These are phyloP conservation scores for Hydractinia symbiolongicarpus DNA, from an alignment of 30 jellyfish, hydroid and myxozoan species.

Conservation along the genomic window DNA sequence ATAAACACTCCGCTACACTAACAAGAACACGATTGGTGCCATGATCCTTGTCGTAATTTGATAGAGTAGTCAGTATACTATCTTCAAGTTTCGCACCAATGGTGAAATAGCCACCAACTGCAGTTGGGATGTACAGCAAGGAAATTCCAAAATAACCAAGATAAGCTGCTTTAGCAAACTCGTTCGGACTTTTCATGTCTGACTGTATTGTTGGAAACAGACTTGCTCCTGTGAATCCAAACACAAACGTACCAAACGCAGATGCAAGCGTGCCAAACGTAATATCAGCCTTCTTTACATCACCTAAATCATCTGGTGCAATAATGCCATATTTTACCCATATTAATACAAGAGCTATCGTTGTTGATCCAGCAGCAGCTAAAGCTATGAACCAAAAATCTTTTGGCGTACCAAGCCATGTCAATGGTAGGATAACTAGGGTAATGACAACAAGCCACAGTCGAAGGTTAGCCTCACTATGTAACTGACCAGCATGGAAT, in stretches of 20 bases:
- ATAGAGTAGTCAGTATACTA: conserved; percentile 24
- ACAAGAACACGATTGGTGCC: conserved; percentile 18
- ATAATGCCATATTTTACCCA: conserved; percentile 22
- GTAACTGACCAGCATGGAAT: conserved; percentile 28
- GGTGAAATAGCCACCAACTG: conserved; percentile 35
- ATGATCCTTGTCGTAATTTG: conserved; percentile 26
- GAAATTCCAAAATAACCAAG: conserved; percentile 39
- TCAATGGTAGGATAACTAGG: conserved; percentile 29
- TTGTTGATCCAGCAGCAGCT: conserved; percentile 43
- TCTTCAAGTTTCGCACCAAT: conserved; percentile 26
- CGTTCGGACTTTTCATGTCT: conserved; percentile 37
- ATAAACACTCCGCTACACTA: conserved; percentile 20
- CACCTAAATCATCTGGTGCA: conserved; percentile 20
- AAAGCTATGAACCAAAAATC: conserved; percentile 52
- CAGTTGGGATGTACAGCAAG: conserved; percentile 41
- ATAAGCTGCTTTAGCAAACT: conserved; percentile 28
- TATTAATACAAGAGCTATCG: conserved; percentile 28
- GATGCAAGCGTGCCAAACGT: conserved; percentile 31
- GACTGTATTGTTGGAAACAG: conserved; percentile 48
- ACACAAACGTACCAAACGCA: conserved; percentile 40
- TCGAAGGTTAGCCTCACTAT: conserved; percentile 14
- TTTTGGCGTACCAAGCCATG: conserved; percentile 58
- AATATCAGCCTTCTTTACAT: conserved; percentile 29
- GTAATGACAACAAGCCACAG: conserved; percentile 36
- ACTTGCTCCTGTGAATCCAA: conserved; percentile 44